Base-by-base conservation (phyloP, 2,113 vertebrate species). In the Ardeotis arabs region DNA sequence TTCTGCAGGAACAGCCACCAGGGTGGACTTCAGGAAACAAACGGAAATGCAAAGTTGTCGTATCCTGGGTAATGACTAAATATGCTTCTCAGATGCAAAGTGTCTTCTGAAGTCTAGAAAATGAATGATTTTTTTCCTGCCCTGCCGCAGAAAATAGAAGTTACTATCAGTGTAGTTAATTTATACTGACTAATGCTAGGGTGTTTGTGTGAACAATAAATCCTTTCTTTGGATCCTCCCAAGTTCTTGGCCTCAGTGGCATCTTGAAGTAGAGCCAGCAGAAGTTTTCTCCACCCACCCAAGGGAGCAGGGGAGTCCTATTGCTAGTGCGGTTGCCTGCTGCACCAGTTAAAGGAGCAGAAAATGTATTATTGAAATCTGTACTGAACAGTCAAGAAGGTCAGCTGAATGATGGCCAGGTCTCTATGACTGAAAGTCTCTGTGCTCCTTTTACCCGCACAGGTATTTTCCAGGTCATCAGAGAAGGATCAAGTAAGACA, bases 151-250 rank as follows among this genome's bases (percentile, higher is more conserved):
- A 81, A 85, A 85, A 83, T 72, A 72, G 12, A 82, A 83, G 21
- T 81, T 88, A 68, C 25, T 80, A 31, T 93, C 60, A 63, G 29
- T 58, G 47, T 35, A 59, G n/a, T 77, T 89, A 62, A 91, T 62
- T 91, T 93, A 88, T 76, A 89, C 29, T 68, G 45, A 90, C 52
- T 84, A 91, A 90, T 91, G 81, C 21, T 12, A 94, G 35, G 52
- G 33, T 67, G 23, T 63, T 33, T 59, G 39, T 2, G 4, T 67
- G 55, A 94, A 90, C 12, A 76, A 82, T 52, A 87, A 78, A 75
- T 59, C 12, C 25, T 95, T 90, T 84, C 21, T 81, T 72, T 84
- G 39, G 62, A 78, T 90, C 15, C 20, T 90, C 39, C 8, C 33
- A 67, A 80, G n/a, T 27, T 91, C 44, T 89, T 87, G 63, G n/a